Evolutionary conservation across 2,888 invertebrate species (phyloP).

Genomic region (Leucophora obtusa): DNA sequence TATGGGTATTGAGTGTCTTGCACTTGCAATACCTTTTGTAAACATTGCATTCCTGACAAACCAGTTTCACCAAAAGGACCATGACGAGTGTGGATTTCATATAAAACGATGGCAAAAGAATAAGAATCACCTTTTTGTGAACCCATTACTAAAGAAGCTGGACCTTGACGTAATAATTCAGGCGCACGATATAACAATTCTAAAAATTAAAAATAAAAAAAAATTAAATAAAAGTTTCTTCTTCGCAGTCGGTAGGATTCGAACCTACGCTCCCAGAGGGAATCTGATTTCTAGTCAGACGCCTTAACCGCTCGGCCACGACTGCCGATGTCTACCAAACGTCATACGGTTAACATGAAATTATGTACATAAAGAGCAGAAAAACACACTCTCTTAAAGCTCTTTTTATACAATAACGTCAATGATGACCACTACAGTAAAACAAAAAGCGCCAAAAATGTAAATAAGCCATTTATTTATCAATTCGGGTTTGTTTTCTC

Average conservation of each 20-base stretch:
- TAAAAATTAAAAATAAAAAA: constrained; percentile 71
- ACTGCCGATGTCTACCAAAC: constrained; percentile 65
- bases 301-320: constrained; percentile 77
- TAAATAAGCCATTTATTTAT: too few relatives aligned
- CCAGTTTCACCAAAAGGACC: constrained; percentile 90
- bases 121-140: constrained; percentile 90
- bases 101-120: constrained; percentile 92
- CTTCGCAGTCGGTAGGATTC: constrained; percentile 71
- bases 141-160: constrained; percentile 79
- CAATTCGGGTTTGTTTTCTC: too few relatives aligned
- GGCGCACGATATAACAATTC: constrained; percentile 90
- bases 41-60: constrained; percentile 83
- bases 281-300: constrained; percentile 77
- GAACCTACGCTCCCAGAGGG: constrained; percentile 74
- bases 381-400: too few relatives aligned
- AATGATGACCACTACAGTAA: too few relatives aligned
- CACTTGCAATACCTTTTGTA: constrained; percentile 77
- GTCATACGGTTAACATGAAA: not conserved
- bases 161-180: constrained; percentile 83
- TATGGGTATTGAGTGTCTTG: constrained; percentile 74
- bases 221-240: too few relatives aligned
- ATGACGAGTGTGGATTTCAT: constrained; percentile 90
- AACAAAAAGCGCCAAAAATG: too few relatives aligned
- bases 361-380: too few relatives aligned
- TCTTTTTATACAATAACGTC: too few relatives aligned